phyloP scores from a whole-genome alignment of 35 echinoderm and acorn worm genomes.

The Nesometra sesokonis region DNA sequence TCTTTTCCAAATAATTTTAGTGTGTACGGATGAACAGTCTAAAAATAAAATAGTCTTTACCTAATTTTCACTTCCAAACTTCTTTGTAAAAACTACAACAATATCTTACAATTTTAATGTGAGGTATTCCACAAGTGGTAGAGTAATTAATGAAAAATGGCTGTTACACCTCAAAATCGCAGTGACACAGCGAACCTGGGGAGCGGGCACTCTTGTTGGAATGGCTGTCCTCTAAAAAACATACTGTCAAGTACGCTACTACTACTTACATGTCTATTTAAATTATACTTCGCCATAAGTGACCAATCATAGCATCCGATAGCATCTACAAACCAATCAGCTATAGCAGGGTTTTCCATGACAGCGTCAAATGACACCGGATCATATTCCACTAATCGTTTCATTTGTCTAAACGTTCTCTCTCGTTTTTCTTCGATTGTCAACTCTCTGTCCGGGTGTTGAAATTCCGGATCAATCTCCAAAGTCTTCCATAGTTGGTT shows the following conservation, averaged over 20 bases:
- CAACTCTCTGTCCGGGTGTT: constrained; percentile 10
- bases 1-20: too few relatives aligned
- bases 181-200: too few relatives aligned
- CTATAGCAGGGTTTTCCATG: background rate
- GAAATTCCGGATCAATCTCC: constrained; percentile 64
- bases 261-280: constrained; percentile 56
- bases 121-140: too few relatives aligned
- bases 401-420: constrained; percentile 23
- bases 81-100: too few relatives aligned
- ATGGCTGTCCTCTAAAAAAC: background rate
- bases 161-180: too few relatives aligned
- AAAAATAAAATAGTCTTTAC: too few relatives aligned
- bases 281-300: constrained; percentile 40
- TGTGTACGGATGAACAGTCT: too few relatives aligned
- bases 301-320: constrained; percentile 61
- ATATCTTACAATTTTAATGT: too few relatives aligned
- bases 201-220: too few relatives aligned
- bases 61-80: too few relatives aligned
- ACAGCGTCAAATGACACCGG: constrained; percentile 9
- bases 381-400: constrained; percentile 51
- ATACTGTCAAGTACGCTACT: background rate
- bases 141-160: too few relatives aligned
- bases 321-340: constrained; percentile 25
- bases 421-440: constrained; percentile 46
- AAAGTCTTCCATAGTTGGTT: constrained; percentile 57